A percentile compares a stretch with the other conserved stretches of the same genome.
phyloP scores from a whole-genome alignment of 2,888 invertebrate genomes.

The Drosophila pegasa region DNA sequence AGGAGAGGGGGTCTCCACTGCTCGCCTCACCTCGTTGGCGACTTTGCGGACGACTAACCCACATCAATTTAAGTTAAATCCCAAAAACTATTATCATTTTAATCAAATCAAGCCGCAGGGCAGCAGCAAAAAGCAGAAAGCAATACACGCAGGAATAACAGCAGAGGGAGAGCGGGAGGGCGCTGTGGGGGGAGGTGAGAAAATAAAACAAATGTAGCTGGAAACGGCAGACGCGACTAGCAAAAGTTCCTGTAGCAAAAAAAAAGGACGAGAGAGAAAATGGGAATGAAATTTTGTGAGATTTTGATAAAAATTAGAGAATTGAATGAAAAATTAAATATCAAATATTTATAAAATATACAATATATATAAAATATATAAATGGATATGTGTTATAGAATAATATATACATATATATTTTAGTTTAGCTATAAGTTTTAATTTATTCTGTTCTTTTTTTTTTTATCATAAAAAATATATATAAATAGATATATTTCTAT shows the following conservation, averaged over 20 bases:
- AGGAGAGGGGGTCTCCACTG: background rate
- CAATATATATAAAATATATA: too few relatives aligned
- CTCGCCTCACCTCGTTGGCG: slow-evolving; percentile 2
- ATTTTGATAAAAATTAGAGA: too few relatives aligned
- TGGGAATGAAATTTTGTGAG: background rate
- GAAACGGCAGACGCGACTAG: slow-evolving; percentile 23
- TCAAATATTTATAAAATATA: too few relatives aligned
- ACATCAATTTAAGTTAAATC: slow-evolving; percentile 78
- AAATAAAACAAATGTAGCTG: background rate
- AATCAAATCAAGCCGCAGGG: slow-evolving; percentile 72
- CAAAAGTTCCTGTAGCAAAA: background rate
- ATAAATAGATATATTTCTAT: too few relatives aligned
- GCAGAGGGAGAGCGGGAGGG: background rate
- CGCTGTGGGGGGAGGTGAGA: slow-evolving; percentile 12
- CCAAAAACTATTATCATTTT: slow-evolving; percentile 79
- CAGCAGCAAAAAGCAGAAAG: slow-evolving; percentile 26
- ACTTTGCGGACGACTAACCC: slow-evolving; percentile 46
- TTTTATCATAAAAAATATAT: too few relatives aligned
- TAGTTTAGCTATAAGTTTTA: too few relatives aligned
- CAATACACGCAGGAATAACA: slow-evolving; percentile 39
- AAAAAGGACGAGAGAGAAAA: background rate
- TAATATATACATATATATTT: too few relatives aligned
- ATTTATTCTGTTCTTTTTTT: too few relatives aligned
- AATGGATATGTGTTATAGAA: too few relatives aligned
- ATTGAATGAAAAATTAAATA: too few relatives aligned